These are phyloP conservation scores for Lytechinus variegatus DNA, from an alignment of 35 echinoderm and acorn worm genomes.

Conservation along the genomic window DNA sequence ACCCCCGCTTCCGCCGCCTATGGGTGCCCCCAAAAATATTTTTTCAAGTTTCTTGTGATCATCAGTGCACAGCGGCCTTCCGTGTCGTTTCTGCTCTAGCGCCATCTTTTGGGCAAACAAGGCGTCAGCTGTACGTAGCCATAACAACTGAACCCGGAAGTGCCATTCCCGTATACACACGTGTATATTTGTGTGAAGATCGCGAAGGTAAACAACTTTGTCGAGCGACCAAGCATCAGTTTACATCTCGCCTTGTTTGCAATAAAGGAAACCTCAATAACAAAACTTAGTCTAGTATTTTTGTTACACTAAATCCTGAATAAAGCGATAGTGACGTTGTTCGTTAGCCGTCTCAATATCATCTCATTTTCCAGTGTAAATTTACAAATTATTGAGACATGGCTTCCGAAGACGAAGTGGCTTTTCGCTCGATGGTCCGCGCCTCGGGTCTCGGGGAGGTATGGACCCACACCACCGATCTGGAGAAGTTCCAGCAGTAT, in stretches of 20 bases:
- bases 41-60: no score
- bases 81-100: background rate
- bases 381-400: conserved; percentile 39
- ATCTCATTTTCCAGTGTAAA: background rate
- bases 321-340: background rate
- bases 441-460: conserved; percentile 94
- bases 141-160: conserved; percentile 9
- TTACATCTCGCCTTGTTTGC: background rate
- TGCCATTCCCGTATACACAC: background rate
- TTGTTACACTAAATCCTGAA: background rate
- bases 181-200: no score
- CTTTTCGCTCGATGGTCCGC: conserved; percentile 95
- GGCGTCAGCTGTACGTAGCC: background rate
- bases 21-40: no score
- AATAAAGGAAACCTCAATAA: background rate
- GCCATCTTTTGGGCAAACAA: background rate
- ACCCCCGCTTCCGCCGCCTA: no score
- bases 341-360: background rate
- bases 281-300: background rate
- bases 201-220: no score
- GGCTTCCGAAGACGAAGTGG: conserved; percentile 80
- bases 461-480: conserved; percentile 91
- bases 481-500: conserved; percentile 90
- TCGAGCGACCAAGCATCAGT: no score
- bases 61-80: no score